Evolutionary conservation across 2,888 invertebrate species (phyloP).

Genomic region (Chydorus sphaericus): DNA sequence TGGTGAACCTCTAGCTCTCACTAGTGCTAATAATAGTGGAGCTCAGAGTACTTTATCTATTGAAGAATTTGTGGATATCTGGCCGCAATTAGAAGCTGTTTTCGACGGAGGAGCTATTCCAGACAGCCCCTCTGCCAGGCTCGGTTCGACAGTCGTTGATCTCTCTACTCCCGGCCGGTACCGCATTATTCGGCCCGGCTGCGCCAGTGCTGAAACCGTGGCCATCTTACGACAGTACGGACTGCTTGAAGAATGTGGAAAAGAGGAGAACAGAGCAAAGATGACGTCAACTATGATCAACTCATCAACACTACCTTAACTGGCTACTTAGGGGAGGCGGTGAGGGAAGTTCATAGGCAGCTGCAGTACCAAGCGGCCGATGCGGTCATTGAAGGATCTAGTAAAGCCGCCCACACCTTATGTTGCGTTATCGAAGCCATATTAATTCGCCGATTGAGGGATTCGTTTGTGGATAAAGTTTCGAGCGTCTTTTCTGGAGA

Average conservation of each 20-base stretch:
- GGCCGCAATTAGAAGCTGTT: slow-evolving; percentile 62
- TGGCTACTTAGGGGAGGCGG: slow-evolving; percentile 55
- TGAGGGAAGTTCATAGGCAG: slow-evolving; percentile 63
- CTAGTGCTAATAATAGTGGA: slow-evolving; percentile 83
- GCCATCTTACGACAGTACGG: slow-evolving; percentile 1
- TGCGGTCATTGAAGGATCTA: slow-evolving; percentile 37
- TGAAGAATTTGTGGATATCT: slow-evolving; percentile 64
- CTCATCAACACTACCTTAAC: slow-evolving; percentile 49
- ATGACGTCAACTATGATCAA: slow-evolving; percentile 16
- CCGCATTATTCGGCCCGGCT: slow-evolving; percentile 61
- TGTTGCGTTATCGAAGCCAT: slow-evolving; percentile 76
- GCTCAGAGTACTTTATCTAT: slow-evolving; percentile 61
- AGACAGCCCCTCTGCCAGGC: slow-evolving; percentile 35
- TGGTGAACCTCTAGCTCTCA: slow-evolving; percentile 73
- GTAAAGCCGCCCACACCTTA: slow-evolving; percentile 61
- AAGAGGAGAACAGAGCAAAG: background rate
- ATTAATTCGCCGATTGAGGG: slow-evolving; percentile 78
- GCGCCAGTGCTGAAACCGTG: slow-evolving; percentile 42
- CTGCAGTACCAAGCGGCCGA: slow-evolving; percentile 17
- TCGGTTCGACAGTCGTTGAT: slow-evolving; percentile 88
- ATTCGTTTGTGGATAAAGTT: slow-evolving; percentile 62
- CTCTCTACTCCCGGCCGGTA: slow-evolving; percentile 54
- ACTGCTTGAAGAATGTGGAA: slow-evolving; percentile 6
- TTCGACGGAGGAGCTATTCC: slow-evolving; percentile 66
- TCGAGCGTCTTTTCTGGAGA: slow-evolving; percentile 43